Conservation (phyloP, 2,113 vertebrate genomes). For the Chaenocephalus aceratus region DNA sequence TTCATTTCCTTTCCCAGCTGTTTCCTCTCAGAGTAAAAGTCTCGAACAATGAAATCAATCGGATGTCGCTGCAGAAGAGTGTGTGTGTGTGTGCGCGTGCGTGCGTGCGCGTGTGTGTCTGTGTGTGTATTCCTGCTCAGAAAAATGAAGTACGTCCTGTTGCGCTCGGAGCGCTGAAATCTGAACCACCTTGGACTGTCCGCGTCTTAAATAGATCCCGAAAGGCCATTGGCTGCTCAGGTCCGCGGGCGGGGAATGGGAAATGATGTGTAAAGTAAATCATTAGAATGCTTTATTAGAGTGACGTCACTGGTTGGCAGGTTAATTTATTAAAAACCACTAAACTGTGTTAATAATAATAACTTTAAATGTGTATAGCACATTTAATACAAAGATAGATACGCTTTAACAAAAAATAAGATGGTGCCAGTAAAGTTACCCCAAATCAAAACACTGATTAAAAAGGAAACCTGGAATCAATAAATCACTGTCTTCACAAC, state of each 20-base stretch:
- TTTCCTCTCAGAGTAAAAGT: constrained; percentile 27
- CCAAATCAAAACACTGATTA: too few species aligned
- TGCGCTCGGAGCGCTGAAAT: constrained; percentile 62
- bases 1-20: constrained; percentile 77
- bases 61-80: neutral
- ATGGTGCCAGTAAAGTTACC: too few species aligned
- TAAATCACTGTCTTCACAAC: too few species aligned
- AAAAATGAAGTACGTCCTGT: constrained; percentile 32
- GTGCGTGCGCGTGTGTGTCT: neutral
- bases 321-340: neutral
- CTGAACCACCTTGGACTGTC: constrained; percentile 70
- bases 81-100: too few species aligned
- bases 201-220: constrained; percentile 81
- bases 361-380: too few species aligned
- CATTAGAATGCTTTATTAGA: constrained; percentile 56
- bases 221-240: constrained; percentile 71
- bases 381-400: too few species aligned
- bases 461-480: too few species aligned
- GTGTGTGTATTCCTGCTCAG: neutral
- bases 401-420: too few species aligned
- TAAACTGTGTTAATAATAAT: neutral
- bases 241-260: constrained; percentile 66
- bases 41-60: neutral
- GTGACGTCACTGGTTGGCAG: neutral
- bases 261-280: constrained; percentile 58